Conservation (phyloP, 2,797 vertebrate genomes). For the Pteropus rufus region DNA sequence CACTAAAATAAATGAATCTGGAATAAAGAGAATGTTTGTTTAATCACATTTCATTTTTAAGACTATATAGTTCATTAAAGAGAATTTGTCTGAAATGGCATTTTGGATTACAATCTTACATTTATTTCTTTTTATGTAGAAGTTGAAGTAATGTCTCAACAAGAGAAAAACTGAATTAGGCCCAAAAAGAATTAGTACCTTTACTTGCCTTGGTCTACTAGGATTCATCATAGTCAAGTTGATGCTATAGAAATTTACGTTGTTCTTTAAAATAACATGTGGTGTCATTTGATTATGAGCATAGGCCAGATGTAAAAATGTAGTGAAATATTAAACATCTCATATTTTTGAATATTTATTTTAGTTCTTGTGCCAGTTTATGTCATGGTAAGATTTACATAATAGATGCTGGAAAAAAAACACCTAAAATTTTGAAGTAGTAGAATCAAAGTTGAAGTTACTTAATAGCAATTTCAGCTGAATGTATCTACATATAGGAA, state of each 20-base stretch:
- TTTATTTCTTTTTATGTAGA: background rate
- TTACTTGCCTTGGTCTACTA: background rate
- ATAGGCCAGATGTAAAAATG: background rate
- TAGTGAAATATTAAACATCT: background rate
- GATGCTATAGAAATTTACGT: background rate
- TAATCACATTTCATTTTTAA: background rate
- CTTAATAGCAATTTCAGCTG: background rate
- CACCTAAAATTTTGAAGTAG: background rate
- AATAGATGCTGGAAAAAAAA: background rate
- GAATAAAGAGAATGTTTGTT: background rate
- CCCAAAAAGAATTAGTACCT: background rate
- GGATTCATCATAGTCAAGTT: background rate
- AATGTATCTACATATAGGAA: background rate
- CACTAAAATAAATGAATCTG: background rate
- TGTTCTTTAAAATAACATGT: background rate
- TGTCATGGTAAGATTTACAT: background rate
- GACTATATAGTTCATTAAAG: background rate
- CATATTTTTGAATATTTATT: conserved; percentile 14
- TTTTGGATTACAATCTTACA: background rate
- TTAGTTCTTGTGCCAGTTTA: background rate
- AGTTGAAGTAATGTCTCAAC: background rate
- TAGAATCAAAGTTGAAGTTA: background rate
- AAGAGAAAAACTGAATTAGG: background rate
- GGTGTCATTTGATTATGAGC: background rate
- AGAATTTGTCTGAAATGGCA: background rate